Evolutionary conservation across 2,113 vertebrate genomes (phyloP).

Genomic region (Numenius arquata): DNA sequence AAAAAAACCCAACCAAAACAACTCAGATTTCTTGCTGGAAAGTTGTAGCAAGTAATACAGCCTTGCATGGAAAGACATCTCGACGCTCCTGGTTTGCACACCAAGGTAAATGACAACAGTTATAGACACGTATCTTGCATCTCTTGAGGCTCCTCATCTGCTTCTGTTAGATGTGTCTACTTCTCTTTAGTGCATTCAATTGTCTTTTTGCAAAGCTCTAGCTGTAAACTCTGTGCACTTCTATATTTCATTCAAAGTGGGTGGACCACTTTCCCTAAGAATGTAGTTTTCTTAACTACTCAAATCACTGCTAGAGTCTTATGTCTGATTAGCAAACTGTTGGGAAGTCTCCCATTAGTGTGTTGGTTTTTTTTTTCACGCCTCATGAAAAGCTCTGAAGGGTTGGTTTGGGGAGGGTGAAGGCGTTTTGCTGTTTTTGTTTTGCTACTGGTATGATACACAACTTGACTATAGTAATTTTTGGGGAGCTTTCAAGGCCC

Average conservation of each 20-base stretch:
- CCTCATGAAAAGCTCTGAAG: background rate
- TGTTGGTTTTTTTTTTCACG: background rate
- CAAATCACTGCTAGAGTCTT: background rate
- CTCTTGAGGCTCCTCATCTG: background rate
- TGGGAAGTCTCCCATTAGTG: background rate
- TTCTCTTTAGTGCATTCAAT: background rate
- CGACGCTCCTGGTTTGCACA: background rate
- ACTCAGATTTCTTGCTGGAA: background rate
- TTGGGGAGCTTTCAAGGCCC: background rate
- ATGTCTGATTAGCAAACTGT: background rate
- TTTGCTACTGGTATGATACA: background rate
- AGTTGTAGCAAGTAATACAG: background rate
- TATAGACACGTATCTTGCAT: fast-evolving
- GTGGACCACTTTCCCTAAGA: background rate
- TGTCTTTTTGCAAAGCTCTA: background rate
- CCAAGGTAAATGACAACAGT: background rate
- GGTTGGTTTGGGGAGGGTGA: background rate
- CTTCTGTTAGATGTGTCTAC: background rate
- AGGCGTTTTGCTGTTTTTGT: background rate
- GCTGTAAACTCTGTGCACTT: background rate
- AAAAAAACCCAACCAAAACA: background rate
- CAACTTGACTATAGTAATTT: background rate
- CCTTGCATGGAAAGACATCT: background rate
- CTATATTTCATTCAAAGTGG: background rate
- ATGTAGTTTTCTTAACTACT: background rate